Evolutionary conservation across 2,888 invertebrate genomes (phyloP).

Genomic region (Lordiphosa fenestrarum): DNA sequence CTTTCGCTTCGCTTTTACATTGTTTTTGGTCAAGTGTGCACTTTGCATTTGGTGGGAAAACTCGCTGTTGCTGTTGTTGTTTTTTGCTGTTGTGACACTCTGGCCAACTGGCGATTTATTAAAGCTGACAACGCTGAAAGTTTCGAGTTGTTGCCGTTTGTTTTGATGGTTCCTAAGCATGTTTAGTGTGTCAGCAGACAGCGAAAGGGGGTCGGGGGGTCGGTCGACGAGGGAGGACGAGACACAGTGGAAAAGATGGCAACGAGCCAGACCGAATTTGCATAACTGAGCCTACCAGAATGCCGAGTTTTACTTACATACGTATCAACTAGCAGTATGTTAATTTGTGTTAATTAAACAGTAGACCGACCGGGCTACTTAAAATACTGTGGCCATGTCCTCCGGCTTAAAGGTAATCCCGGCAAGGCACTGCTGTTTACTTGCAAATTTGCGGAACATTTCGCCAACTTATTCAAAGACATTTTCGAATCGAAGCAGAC

Average conservation of each 20-base stretch:
- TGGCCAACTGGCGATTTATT: slow-evolving; percentile 28
- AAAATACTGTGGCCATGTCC: no score
- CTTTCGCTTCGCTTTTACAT: neutral
- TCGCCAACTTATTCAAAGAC: no score
- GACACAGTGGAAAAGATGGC: neutral
- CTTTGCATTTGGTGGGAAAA: slow-evolving; percentile 6
- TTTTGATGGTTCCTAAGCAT: slow-evolving; percentile 37
- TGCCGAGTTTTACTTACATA: no score
- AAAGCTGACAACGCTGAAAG: slow-evolving; percentile 33
- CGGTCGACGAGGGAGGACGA: no score
- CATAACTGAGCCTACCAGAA: slow-evolving; percentile 2
- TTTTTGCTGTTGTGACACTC: slow-evolving; percentile 1
- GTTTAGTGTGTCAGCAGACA: slow-evolving; percentile 21
- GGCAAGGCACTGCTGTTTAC: no score
- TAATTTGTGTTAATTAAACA: no score
- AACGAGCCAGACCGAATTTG: slow-evolving; percentile 14
- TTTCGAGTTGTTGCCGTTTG: slow-evolving; percentile 21
- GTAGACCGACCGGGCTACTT: no score
- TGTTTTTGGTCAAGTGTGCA: slow-evolving; percentile 22
- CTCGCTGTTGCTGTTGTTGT: neutral
- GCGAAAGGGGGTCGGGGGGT: neutral
- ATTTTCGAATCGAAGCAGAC: no score
- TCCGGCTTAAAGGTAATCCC: no score
- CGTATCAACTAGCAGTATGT: no score
- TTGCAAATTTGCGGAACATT: no score